Evolutionary conservation across 2,888 invertebrate species (phyloP).

Genomic region (Smittia aterrima): DNA sequence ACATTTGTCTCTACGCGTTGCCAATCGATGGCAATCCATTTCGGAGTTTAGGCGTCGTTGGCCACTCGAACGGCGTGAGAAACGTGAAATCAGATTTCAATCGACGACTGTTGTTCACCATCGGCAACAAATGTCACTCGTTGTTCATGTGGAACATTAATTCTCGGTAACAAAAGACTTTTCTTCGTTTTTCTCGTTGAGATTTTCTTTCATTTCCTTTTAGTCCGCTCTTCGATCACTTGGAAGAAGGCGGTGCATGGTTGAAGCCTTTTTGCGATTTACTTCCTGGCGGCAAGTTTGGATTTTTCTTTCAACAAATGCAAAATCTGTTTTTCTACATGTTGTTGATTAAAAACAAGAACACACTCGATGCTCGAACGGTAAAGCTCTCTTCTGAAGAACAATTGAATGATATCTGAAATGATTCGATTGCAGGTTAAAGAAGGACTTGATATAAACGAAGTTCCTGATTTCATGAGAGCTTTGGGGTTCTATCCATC

Average conservation of each 20-base stretch:
- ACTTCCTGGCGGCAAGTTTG: slow-evolving; percentile 67
- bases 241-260: slow-evolving; percentile 58
- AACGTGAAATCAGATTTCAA: slow-evolving; percentile 12
- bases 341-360: slow-evolving; percentile 70
- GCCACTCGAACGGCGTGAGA: slow-evolving; percentile 64
- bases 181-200: background rate
- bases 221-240: slow-evolving; percentile 58
- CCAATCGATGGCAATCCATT: slow-evolving; percentile 76
- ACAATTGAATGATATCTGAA: background rate
- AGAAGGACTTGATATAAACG: slow-evolving; percentile 58
- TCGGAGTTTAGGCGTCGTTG: slow-evolving; percentile 62
- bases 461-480: slow-evolving; percentile 71
- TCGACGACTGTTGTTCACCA: slow-evolving; percentile 12
- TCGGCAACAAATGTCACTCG: slow-evolving; percentile 27
- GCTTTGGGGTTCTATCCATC: slow-evolving; percentile 73
- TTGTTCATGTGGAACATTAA: slow-evolving; percentile 60
- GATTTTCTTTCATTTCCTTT: background rate
- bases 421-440: background rate
- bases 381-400: slow-evolving; percentile 48
- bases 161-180: slow-evolving; percentile 52
- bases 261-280: slow-evolving; percentile 69
- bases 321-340: slow-evolving; percentile 74
- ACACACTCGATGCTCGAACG: slow-evolving; percentile 61
- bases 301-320: slow-evolving; percentile 70
- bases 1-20: slow-evolving; percentile 66